Evolutionary conservation across 2,888 invertebrate genomes (phyloP).

Genomic region (Stenurella melanura): DNA sequence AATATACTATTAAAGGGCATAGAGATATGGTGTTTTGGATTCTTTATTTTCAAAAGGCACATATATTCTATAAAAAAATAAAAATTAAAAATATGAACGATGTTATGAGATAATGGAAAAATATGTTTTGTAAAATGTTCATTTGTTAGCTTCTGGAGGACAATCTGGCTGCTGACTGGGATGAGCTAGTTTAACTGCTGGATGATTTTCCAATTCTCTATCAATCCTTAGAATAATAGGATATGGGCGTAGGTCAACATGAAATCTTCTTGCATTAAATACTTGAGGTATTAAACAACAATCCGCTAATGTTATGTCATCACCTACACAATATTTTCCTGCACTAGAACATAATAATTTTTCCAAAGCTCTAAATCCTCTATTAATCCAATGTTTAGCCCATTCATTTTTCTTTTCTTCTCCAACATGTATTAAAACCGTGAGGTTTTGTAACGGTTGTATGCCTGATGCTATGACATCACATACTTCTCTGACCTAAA

Average conservation of each 20-base stretch:
- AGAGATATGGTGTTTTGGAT: not conserved
- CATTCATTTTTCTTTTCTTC: slow-evolving; percentile 94
- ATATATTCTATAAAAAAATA: not conserved
- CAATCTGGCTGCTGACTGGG: slow-evolving; percentile 96
- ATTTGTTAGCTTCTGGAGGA: slow-evolving; percentile 75
- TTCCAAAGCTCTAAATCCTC: slow-evolving; percentile 94
- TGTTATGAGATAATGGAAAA: not conserved
- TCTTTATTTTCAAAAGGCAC: slow-evolving; percentile 1
- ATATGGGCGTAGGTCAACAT: slow-evolving; percentile 91
- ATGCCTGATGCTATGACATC: slow-evolving; percentile 95
- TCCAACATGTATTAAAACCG: slow-evolving; percentile 89
- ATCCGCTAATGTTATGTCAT: slow-evolving; percentile 95
- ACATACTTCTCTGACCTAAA: slow-evolving; percentile 86
- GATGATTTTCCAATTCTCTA: slow-evolving; percentile 89
- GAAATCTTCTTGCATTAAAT: slow-evolving; percentile 95
- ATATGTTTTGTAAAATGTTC: not conserved
- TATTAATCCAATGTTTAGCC: slow-evolving; percentile 94
- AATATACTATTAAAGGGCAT: too few relatives aligned
- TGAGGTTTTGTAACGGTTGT: slow-evolving; percentile 96
- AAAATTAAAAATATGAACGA: not conserved
- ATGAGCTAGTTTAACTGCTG: slow-evolving; percentile 93
- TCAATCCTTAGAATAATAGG: slow-evolving; percentile 93
- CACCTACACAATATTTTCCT: slow-evolving; percentile 91
- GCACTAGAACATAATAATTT: slow-evolving; percentile 88
- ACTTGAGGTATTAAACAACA: slow-evolving; percentile 97